Conservation (phyloP, 2,113 vertebrate species). For the Callipepla squamata region DNA sequence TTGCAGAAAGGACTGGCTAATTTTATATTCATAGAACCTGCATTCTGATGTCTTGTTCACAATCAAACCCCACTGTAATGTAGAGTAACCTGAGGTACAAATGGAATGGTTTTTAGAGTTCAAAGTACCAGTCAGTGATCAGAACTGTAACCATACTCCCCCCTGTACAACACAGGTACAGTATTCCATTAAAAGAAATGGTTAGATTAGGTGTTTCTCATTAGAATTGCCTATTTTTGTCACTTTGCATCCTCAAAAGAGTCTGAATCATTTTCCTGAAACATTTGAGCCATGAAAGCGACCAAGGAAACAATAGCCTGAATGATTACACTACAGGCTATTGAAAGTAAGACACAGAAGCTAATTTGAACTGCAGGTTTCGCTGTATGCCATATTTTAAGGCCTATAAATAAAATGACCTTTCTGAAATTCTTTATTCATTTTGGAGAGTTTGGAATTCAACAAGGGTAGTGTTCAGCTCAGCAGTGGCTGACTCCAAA, state of each 20-base stretch:
- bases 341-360: neutral
- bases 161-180: neutral
- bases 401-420: conserved; percentile 2
- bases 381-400: neutral
- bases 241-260: neutral
- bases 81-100: neutral
- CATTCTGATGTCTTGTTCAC: neutral
- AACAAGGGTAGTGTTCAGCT: neutral
- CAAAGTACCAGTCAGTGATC: neutral
- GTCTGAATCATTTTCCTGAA: neutral
- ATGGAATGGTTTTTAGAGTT: neutral
- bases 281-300: neutral
- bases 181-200: neutral
- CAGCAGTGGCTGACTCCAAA: neutral
- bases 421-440: neutral
- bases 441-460: neutral
- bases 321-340: neutral
- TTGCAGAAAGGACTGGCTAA: neutral
- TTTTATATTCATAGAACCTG: neutral
- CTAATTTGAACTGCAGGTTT: neutral
- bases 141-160: neutral
- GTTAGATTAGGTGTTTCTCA: neutral
- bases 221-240: neutral
- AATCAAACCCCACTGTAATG: neutral
- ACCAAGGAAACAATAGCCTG: neutral